These are phyloP conservation scores for Protobothrops mucrosquamatus DNA, from an alignment of 2,113 vertebrate genomes.

Conservation along the genomic window DNA sequence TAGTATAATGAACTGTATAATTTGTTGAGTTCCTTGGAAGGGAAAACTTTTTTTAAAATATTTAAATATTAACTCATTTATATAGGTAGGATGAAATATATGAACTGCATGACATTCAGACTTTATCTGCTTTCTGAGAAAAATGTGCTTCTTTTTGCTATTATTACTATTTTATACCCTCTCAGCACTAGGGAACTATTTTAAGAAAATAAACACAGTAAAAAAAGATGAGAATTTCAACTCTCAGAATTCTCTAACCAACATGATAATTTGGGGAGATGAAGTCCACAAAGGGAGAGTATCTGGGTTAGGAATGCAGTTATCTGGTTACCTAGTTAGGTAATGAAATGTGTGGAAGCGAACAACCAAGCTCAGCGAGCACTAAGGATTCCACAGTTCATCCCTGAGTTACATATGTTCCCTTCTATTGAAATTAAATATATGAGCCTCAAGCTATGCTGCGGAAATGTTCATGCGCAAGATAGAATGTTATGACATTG, in stretches of 20 bases:
- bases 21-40: neutral
- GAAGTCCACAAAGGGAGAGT: neutral
- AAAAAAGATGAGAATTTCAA: neutral
- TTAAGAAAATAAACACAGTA: neutral
- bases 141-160: neutral
- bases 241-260: neutral
- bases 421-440: neutral
- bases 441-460: neutral
- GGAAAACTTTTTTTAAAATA: neutral
- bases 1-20: neutral
- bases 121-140: neutral
- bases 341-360: neutral
- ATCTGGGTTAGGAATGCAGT: neutral
- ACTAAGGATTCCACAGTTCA: neutral
- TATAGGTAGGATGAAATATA: neutral
- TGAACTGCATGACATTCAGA: neutral
- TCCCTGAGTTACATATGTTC: neutral
- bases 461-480: neutral
- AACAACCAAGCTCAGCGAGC: neutral
- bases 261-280: neutral
- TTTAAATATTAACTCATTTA: neutral
- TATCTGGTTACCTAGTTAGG: neutral
- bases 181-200: neutral
- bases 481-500: neutral
- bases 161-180: neutral